Evolutionary conservation across 2,888 invertebrate genomes (phyloP), one percentile per base, ranked within the genome.

Genomic region (Orthosia gothica): DNA sequence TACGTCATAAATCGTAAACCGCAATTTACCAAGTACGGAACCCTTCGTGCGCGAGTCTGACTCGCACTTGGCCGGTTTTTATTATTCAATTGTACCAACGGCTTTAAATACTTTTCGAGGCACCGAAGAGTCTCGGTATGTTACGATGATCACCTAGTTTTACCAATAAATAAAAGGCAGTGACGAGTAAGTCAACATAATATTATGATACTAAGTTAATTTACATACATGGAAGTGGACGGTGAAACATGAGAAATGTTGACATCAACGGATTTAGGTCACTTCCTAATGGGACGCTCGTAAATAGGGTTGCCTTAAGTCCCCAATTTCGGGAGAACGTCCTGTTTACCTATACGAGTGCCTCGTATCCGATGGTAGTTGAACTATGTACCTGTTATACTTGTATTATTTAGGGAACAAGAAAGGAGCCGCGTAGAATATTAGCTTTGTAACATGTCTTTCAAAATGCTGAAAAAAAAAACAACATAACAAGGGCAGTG

Each of bases 221-320:
- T 86, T 88, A 84, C 85, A 87, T 86, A 86, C 69, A 77, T 80
- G 82, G 86, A 85, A 86, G 82, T 86, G 81, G 81, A 76, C 78
- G 79, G 58, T 76, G 88, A 85, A 87, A 83, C 80, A 88, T 81
- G 91, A 90, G 89, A 90, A 89, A 89, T 86, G 91, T 86, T 88
- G 89, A 89, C 89, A 89, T 87, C 88, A 83, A 85, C 82, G 89
- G 91, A 91, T 91, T 91, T 89, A 91, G 91, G 92, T 92, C 90
- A 89, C 88, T 91, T 91, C 89, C 90, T 91, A 89, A 87, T 88
- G 87, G 89, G 88, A 83, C 87, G 84, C 84, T 86, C 84, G 82
- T 88, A 88, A 88, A 87, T 88, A 88, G 88, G 90, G 90, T 87
- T 84, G 86, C 87, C 84, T 89, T 87, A 87, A 89, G 89, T 86